Percentiles rank a stretch among this genome's conserved stretches.
These are phyloP conservation scores for Peromyscus leucopus DNA, from an alignment of 2,113 vertebrate species.

Conservation along the genomic window DNA sequence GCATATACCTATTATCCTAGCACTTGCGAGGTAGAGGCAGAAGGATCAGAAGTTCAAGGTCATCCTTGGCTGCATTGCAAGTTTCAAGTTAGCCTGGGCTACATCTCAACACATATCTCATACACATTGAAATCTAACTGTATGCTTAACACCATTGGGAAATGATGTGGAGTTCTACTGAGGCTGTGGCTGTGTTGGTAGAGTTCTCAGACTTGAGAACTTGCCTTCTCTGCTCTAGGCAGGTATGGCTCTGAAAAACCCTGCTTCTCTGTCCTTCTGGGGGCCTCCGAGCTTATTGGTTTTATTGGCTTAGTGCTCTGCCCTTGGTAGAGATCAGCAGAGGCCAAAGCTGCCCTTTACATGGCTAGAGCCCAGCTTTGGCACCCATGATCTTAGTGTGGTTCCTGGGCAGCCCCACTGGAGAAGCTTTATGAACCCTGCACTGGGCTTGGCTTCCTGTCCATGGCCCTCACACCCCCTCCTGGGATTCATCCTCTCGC, in stretches of 20 bases:
- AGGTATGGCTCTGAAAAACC: background rate
- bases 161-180: background rate
- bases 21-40: background rate
- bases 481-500: background rate
- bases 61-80: background rate
- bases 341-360: background rate
- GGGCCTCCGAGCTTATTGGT: background rate
- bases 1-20: background rate
- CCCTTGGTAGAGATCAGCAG: background rate
- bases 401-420: background rate
- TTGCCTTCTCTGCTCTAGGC: background rate
- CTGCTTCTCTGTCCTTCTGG: constrained; percentile 1
- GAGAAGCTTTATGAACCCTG: background rate
- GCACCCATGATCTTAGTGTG: background rate
- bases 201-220: background rate
- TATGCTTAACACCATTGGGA: background rate
- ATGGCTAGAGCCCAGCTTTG: background rate
- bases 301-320: background rate
- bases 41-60: background rate
- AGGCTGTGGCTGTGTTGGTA: background rate
- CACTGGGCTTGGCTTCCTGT: constrained; percentile 17
- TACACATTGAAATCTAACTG: background rate
- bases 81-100: background rate
- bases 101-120: background rate
- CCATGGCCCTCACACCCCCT: background rate